Evolutionary conservation across 2,113 vertebrate species (phyloP).

Genomic region (Mugil cephalus): DNA sequence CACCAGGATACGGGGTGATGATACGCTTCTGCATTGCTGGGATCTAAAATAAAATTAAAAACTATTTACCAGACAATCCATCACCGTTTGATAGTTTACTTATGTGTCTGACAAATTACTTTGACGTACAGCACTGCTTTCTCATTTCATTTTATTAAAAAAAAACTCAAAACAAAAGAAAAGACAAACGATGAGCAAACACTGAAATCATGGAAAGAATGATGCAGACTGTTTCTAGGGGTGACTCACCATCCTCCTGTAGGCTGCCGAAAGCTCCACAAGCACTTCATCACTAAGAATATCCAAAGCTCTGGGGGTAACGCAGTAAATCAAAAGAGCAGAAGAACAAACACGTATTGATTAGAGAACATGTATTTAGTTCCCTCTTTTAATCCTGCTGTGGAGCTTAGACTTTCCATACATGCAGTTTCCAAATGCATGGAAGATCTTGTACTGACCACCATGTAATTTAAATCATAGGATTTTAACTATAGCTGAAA

Average conservation of each 20-base stretch:
- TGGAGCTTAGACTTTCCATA: background rate
- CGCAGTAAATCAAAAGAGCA: constrained; percentile 24
- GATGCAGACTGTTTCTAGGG: background rate
- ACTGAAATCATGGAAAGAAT: background rate
- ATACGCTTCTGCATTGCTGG: constrained; percentile 94
- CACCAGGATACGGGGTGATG: constrained; percentile 92
- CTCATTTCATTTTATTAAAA: background rate
- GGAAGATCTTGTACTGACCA: background rate
- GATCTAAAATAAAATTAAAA: constrained; percentile 83
- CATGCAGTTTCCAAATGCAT: background rate
- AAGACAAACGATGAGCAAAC: background rate
- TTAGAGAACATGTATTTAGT: constrained; percentile 22
- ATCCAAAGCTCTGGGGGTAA: constrained; percentile 89
- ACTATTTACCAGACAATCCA: background rate
- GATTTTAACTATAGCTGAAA: too few relatives aligned
- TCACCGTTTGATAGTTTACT: background rate
- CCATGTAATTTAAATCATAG: too few relatives aligned
- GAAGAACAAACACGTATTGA: constrained; percentile 15
- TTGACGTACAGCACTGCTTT: background rate
- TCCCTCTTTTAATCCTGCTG: background rate
- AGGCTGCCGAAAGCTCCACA: constrained; percentile 90
- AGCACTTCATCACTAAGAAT: constrained; percentile 93
- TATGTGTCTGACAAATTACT: background rate
- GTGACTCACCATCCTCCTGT: constrained; percentile 91
- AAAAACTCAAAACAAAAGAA: background rate